A percentile compares a stretch with the other conserved stretches of the same genome.
Conservation (phyloP, 2,888 invertebrate species). For the Sphecodes monilicornis region DNA sequence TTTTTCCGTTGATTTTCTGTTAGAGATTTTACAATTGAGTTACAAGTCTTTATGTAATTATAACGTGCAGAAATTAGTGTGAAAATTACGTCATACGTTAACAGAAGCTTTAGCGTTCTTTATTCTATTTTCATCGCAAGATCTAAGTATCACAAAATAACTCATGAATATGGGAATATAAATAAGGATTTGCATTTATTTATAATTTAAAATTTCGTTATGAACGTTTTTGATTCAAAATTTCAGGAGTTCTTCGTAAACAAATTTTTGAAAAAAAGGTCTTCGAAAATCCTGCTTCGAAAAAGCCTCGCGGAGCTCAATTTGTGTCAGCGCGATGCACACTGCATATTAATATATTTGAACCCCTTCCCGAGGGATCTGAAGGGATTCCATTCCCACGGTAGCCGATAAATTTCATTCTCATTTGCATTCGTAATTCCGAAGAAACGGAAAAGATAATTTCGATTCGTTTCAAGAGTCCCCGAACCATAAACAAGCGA, state of each 20-base stretch:
- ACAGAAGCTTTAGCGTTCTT: too few species aligned
- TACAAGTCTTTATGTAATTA: neutral
- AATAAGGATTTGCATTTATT: too few species aligned
- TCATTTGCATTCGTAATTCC: constrained; percentile 33
- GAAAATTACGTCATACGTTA: too few species aligned
- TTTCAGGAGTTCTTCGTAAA: neutral
- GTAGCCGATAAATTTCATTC: constrained; percentile 42
- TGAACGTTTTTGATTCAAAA: neutral
- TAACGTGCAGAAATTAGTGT: too few species aligned
- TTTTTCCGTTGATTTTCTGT: neutral
- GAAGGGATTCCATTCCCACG: constrained; percentile 33
- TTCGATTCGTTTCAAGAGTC: neutral
- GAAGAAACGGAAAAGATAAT: constrained; percentile 3
- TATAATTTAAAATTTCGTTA: neutral
- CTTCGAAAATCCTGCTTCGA: neutral
- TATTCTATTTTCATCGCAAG: too few species aligned
- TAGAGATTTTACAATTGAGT: neutral
- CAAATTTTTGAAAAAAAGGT: neutral
- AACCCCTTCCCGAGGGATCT: constrained; percentile 21
- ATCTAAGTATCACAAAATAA: neutral
- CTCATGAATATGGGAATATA: neutral
- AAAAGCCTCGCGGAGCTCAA: neutral
- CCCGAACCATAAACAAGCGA: neutral
- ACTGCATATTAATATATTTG: constrained; percentile 32
- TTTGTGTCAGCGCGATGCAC: neutral